Conservation (phyloP, 2,888 invertebrate genomes). For the Hartigia nigra region DNA sequence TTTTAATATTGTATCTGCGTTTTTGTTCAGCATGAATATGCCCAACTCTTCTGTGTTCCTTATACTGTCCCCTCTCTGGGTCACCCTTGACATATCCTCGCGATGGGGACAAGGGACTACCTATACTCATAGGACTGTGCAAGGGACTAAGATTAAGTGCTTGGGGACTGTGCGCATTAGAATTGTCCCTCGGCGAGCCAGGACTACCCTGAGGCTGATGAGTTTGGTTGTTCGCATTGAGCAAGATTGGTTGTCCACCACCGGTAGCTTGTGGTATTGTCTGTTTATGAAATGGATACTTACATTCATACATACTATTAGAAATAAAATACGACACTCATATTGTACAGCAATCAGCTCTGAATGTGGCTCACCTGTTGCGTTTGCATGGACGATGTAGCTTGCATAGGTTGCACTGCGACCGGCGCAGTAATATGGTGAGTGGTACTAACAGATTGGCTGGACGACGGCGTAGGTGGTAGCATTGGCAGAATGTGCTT, state of each 20-base stretch:
- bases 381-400: conserved; percentile 44
- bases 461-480: conserved; percentile 68
- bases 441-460: conserved; percentile 59
- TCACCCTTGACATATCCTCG: conserved; percentile 65
- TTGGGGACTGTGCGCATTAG: conserved; percentile 59
- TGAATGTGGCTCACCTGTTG: conserved; percentile 20
- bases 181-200: conserved; percentile 59
- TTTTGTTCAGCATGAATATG: conserved; percentile 98
- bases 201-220: conserved; percentile 54
- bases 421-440: conserved; percentile 67
- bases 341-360: background rate
- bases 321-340: background rate
- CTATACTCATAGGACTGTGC: conserved; percentile 66
- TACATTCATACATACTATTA: conserved; percentile 4
- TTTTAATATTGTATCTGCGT: conserved; percentile 94
- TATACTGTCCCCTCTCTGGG: conserved; percentile 68
- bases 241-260: conserved; percentile 46
- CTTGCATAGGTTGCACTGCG: conserved; percentile 63
- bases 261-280: conserved; percentile 29
- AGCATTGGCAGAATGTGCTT: conserved; percentile 68
- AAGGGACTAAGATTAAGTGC: conserved; percentile 66
- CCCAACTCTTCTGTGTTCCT: conserved; percentile 83
- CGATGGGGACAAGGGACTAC: conserved; percentile 74
- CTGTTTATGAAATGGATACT: background rate
- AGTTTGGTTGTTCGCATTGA: conserved; percentile 47